A percentile compares a stretch with the other conserved stretches of the same genome.
Evolutionary conservation across 2,888 invertebrate genomes (phyloP).

Genomic region (Lottia scabra): DNA sequence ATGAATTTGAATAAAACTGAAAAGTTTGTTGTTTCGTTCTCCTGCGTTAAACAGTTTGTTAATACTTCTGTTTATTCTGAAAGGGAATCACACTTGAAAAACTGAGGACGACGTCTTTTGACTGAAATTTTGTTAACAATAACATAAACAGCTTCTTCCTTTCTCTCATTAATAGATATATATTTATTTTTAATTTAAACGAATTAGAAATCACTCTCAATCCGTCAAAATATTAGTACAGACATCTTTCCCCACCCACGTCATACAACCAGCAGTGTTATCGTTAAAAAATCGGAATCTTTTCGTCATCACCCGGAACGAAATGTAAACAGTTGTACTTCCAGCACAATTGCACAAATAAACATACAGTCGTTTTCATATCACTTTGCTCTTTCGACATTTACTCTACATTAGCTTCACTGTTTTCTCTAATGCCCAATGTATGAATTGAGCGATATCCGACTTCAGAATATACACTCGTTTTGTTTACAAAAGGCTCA

Average conservation of each 20-base stretch:
- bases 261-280: conserved; percentile 1
- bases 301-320: conserved; percentile 19
- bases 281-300: conserved; percentile 14
- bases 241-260: background rate
- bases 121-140: background rate
- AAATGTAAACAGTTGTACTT: conserved; percentile 23
- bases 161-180: background rate
- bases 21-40: too few relatives aligned
- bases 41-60: too few relatives aligned
- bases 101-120: background rate
- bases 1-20: too few relatives aligned
- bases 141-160: background rate
- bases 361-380: conserved; percentile 17
- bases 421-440: conserved; percentile 3
- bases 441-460: conserved; percentile 4
- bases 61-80: too few relatives aligned
- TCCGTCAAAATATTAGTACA: conserved; percentile 3
- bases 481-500: conserved; percentile 8
- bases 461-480: conserved; percentile 3
- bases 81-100: too few relatives aligned
- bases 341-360: conserved; percentile 23
- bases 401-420: conserved; percentile 5
- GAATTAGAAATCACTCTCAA: conserved; percentile 4
- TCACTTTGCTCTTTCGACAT: conserved; percentile 14
- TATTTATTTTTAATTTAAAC: conserved; percentile 6